These are phyloP conservation scores for Peromyscus polionotus DNA, from an alignment of 2,113 vertebrate genomes.

Conservation along the genomic window DNA sequence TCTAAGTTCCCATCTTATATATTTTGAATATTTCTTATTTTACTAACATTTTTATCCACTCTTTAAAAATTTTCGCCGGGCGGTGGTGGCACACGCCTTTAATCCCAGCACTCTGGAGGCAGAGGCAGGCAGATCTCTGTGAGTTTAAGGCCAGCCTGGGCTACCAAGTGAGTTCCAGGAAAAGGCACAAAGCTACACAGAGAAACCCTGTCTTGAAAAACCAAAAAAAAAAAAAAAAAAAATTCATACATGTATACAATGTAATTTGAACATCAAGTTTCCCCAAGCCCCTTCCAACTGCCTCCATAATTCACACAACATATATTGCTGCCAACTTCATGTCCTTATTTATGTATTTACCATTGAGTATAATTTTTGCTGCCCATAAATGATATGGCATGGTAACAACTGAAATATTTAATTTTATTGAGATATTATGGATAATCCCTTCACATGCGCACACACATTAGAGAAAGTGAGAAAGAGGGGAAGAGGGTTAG, in stretches of 20 bases:
- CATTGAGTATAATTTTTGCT: neutral
- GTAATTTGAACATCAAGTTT: too few relatives aligned
- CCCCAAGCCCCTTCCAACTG: neutral
- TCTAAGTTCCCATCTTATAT: neutral
- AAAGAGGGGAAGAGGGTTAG: fast-evolving
- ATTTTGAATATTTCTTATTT: neutral
- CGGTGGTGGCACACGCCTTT: too few relatives aligned
- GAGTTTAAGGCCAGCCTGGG: too few relatives aligned
- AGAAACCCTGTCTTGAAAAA: too few relatives aligned
- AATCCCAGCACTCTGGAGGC: too few relatives aligned
- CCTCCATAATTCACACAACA: neutral
- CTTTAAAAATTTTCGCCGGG: neutral
- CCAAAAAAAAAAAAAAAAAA: too few relatives aligned
- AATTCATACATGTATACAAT: neutral
- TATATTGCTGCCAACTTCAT: neutral
- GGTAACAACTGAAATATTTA: neutral
- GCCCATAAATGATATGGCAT: neutral
- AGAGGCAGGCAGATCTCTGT: too few relatives aligned
- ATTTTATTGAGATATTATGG: neutral
- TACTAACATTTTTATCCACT: neutral
- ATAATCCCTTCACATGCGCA: neutral
- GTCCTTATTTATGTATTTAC: neutral
- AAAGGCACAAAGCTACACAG: too few relatives aligned
- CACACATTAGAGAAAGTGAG: neutral
- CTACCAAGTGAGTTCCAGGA: too few relatives aligned